Percentiles rank a stretch among this genome's conserved stretches.
phyloP scores from a whole-genome alignment of 2,888 invertebrate species.

The Phlogophora meticulosa region DNA sequence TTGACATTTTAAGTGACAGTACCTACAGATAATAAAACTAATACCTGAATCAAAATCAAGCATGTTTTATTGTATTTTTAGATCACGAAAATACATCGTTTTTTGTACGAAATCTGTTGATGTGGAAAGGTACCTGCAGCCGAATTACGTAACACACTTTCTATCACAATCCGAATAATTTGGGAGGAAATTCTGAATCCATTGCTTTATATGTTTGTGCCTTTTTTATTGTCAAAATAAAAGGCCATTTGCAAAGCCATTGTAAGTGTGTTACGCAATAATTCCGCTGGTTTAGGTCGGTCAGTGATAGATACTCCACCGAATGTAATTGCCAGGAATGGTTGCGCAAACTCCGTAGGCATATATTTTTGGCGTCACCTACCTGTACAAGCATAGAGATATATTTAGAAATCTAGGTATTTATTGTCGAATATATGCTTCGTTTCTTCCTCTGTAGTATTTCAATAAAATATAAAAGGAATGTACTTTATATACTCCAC shows the following conservation, averaged over 20 bases:
- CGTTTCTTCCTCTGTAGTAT: background rate
- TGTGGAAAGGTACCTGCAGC: too few species aligned
- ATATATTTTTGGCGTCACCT: slow-evolving; percentile 55
- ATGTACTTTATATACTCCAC: too few species aligned
- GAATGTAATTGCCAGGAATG: slow-evolving; percentile 35
- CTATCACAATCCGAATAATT: too few species aligned
- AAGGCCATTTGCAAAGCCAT: too few species aligned
- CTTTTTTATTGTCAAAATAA: too few species aligned
- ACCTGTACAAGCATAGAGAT: slow-evolving; percentile 31
- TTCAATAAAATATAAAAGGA: background rate
- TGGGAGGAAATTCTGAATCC: too few species aligned
- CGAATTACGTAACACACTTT: too few species aligned
- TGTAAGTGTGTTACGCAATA: too few species aligned
- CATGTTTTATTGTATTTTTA: background rate
- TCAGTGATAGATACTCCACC: slow-evolving; percentile 15
- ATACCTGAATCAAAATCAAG: background rate
- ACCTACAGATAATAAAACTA: background rate
- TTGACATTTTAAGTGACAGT: background rate
- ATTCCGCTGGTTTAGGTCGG: background rate
- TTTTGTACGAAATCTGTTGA: background rate
- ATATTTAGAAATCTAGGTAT: slow-evolving; percentile 41
- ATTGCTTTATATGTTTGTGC: too few species aligned
- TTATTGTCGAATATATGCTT: slow-evolving; percentile 20
- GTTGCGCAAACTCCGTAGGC: slow-evolving; percentile 37
- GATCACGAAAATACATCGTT: background rate